Evolutionary conservation across 2,888 invertebrate genomes (phyloP), one percentile per base, ranked within the genome.

Genomic region (Leptarthrus brevirostris): DNA sequence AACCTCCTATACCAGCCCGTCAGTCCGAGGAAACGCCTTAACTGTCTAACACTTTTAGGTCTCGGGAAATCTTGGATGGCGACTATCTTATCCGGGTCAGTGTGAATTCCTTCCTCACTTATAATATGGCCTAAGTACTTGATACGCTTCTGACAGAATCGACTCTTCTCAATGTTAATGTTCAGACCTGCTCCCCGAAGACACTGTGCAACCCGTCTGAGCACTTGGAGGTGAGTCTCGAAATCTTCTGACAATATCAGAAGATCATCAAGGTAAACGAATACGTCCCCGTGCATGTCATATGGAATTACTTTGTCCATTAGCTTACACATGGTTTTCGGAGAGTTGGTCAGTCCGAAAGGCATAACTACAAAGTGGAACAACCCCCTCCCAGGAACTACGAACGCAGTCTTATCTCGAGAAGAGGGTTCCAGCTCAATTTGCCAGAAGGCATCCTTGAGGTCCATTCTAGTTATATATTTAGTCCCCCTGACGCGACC

Each of bases 391-490:
- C 77, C 77, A 2, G 76, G 81, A 2, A 81, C 79, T 0, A 79
- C 73, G 22, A 77, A 78, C 0, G 80, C 81, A 1, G 80, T 82
- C 5, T 73, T 30, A 8, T 30, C 0, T 1, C 1, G 0, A 6
- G 30, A 30, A 30, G 4, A 6, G 8, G 4, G 30, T 4, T 30
- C 30, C 4, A 30, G 30, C 12, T 76, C 76, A 3, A 77, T 74
- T 70, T 78, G 76, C 74, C 76, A 76, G 20, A 72, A 72, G 0
- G 79, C 79, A 5, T 77, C 76, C 22, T 77, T 79, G 4, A 79
- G 64, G 52, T 80, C 80, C 0, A 80, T 47, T 0, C 79, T 79
- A 2, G 77, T 77, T 4, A 81, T 78, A 49, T 77, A 80, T 8
- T 73, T 64, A 1, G 81, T 79, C 3, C 73, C 72, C 0, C 78